Percentiles rank a stretch among this genome's conserved stretches.
Evolutionary conservation across 2,888 invertebrate species (phyloP).

Genomic region (Heteromurus nitidus): DNA sequence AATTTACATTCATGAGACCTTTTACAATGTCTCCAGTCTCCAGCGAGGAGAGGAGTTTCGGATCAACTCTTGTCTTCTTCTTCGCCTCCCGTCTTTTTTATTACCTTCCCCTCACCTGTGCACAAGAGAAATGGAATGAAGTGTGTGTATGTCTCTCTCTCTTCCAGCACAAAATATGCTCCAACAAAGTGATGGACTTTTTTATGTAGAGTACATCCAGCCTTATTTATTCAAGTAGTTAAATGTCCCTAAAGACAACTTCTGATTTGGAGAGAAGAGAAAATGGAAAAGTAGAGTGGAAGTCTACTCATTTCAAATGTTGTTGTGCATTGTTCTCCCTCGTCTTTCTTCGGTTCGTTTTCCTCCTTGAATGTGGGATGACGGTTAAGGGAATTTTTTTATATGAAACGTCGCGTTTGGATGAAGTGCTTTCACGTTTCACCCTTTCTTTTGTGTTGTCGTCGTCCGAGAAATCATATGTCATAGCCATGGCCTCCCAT

Average conservation of each 20-base stretch:
- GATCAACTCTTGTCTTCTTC: too few species aligned
- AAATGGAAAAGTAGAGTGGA: not conserved
- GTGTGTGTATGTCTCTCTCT: too few species aligned
- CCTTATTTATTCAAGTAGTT: not conserved
- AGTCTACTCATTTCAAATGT: not conserved
- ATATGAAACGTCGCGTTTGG: not conserved
- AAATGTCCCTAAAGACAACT: not conserved
- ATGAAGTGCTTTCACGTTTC: too few species aligned
- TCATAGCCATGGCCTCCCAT: too few species aligned
- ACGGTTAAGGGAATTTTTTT: not conserved
- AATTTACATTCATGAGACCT: too few species aligned
- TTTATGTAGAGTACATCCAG: not conserved
- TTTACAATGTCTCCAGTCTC: too few species aligned
- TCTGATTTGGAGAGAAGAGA: not conserved
- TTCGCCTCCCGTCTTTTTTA: too few species aligned
- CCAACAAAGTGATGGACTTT: too few species aligned
- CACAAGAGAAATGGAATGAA: too few species aligned
- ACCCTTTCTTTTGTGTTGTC: not conserved
- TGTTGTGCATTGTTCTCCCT: not conserved
- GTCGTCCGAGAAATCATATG: not conserved
- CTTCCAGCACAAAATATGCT: too few species aligned
- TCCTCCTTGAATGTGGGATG: not conserved
- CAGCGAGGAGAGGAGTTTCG: too few species aligned
- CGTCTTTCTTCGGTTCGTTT: not conserved
- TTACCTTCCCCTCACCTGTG: too few species aligned